A percentile compares a stretch with the other conserved stretches of the same genome.
Evolutionary conservation across 2,888 invertebrate species (phyloP).

Genomic region (Agrochola litura): DNA sequence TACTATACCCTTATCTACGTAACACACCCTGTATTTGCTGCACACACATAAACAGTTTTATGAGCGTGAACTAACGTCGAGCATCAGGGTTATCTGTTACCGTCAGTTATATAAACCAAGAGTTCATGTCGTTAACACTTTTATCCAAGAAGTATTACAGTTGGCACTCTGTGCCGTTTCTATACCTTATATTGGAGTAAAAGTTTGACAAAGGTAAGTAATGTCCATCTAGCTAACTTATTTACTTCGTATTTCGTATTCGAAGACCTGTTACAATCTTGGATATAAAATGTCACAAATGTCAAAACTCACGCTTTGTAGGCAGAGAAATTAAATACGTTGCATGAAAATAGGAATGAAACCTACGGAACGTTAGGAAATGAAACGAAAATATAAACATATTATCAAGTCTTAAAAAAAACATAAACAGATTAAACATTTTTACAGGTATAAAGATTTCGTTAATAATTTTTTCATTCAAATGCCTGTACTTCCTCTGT

Average conservation of each 20-base stretch:
- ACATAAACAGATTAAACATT: slow-evolving; percentile 4
- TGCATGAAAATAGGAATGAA: background rate
- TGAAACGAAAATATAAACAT: background rate
- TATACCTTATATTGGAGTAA: background rate
- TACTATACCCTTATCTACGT: slow-evolving; percentile 51
- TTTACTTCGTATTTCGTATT: slow-evolving; percentile 8
- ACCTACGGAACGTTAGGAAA: background rate
- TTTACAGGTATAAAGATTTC: background rate
- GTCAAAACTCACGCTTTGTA: background rate
- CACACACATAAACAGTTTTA: slow-evolving; percentile 53
- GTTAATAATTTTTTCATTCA: background rate
- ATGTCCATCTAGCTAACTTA: background rate
- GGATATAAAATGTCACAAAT: background rate
- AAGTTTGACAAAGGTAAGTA: background rate
- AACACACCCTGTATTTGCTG: slow-evolving; percentile 57
- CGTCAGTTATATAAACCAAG: slow-evolving; percentile 24
- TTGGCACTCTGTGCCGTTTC: background rate
- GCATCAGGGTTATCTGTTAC: slow-evolving; percentile 41
- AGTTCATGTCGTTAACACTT: slow-evolving; percentile 28
- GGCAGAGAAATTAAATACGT: slow-evolving; percentile 1
- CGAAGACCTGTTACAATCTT: background rate
- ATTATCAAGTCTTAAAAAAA: background rate
- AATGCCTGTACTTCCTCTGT: background rate
- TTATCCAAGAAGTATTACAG: slow-evolving; percentile 19
- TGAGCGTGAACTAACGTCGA: slow-evolving; percentile 46